Evolutionary conservation across 2,113 vertebrate genomes (phyloP), one percentile per base, ranked within the genome.

Genomic region (Fulica atra): DNA sequence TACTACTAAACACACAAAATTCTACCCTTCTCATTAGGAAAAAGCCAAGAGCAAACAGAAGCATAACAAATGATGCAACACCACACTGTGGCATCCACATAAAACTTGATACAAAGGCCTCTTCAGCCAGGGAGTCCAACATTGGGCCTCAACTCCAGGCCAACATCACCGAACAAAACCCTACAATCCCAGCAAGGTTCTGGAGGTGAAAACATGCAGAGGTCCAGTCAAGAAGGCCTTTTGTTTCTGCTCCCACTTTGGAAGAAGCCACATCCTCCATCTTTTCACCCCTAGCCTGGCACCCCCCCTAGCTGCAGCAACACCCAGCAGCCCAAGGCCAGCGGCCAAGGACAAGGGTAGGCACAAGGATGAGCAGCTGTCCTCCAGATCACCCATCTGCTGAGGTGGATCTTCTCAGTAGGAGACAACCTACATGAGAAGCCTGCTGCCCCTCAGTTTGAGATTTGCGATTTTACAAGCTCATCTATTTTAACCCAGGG

Each of bases 341-440:
- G 13, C 1, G 17, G 46, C 63, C 26, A 26, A 35, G 57, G 20
- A 19, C 81, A 40, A 16, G 0, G 1, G 7, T 2, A 23, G 2
- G 1, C 1, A 6, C 2, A 1, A 61, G 38, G 26, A 31, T 29
- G 14, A 61, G 53, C n/a, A 50, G 31, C 25, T n/a, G 7, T 53
- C 28, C 40, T 56, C 51, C 33, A 63, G 11, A 40, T 29, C 51
- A 64, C 11, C 2, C 3, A 0, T 19, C 36, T 38, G 29, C 6
- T 2, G 9, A 46, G 44, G 4, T 23, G 33, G 19, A 44, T 42
- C 54, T 61, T 33, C 73, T 70, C 33, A 23, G 36, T 1, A 70
- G 29, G 10, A 81, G 16, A 4, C 18, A 35, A 9, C 0, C 1
- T 8, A 23, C 1, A 11, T 0, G 1, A 69, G 40, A 25, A 77